Percentiles rank a stretch among this genome's conserved stretches.
Conservation (phyloP, 2,888 invertebrate genomes). For the Hedya salicella region DNA sequence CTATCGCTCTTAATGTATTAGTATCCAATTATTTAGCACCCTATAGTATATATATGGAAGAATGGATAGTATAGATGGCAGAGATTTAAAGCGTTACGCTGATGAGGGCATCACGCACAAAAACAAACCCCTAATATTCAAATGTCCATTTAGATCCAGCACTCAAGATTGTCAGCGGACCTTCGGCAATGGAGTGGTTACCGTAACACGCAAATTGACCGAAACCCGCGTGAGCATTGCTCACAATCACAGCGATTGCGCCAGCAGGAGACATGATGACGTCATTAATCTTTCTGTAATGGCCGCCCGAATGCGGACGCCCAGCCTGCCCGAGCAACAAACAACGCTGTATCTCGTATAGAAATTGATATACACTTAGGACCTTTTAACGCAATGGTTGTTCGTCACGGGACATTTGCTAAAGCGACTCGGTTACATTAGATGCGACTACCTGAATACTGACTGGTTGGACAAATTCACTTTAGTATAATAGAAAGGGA, state of each 20-base stretch:
- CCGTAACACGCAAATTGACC: slow-evolving; percentile 42
- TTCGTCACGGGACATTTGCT: slow-evolving; percentile 72
- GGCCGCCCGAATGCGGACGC: slow-evolving; percentile 65
- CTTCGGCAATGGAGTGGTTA: slow-evolving; percentile 32
- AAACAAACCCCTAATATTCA: slow-evolving; percentile 18
- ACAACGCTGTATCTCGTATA: neutral
- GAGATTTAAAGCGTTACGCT: no score
- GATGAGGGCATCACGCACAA: no score
- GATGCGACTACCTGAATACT: slow-evolving; percentile 50
- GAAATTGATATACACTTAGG: neutral
- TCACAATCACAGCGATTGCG: slow-evolving; percentile 60
- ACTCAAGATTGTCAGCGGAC: slow-evolving; percentile 35
- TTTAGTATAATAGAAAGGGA: slow-evolving; percentile 23
- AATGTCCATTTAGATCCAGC: slow-evolving; percentile 1
- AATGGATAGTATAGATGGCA: no score
- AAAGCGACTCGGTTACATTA: slow-evolving; percentile 53
- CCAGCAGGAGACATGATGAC: slow-evolving; percentile 69
- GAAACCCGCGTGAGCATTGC: slow-evolving; percentile 41
- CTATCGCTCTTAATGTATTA: no score
- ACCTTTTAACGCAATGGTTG: slow-evolving; percentile 10
- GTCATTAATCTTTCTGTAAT: slow-evolving; percentile 78
- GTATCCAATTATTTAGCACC: no score
- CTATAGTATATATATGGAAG: no score
- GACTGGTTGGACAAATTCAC: slow-evolving; percentile 37
- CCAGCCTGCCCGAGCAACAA: slow-evolving; percentile 17